Evolutionary conservation across 2,888 invertebrate genomes (phyloP).

Genomic region (Drosophila kokeensis): DNA sequence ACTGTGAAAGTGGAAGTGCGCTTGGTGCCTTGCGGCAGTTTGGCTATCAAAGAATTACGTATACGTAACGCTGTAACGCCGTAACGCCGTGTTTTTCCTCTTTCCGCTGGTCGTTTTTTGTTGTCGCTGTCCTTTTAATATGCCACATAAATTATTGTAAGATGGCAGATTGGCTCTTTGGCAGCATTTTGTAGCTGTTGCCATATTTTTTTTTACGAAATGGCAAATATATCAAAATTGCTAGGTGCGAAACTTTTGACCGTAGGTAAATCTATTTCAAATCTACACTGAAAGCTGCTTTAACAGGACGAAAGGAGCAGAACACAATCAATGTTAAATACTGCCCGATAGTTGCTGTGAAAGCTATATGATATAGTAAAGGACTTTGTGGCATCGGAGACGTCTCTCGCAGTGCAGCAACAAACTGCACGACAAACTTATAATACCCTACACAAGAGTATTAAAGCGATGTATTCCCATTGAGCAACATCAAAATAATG

Average conservation of each 20-base stretch:
- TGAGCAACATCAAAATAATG: constrained; percentile 14
- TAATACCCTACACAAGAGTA: not conserved
- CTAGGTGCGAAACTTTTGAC: constrained; percentile 68
- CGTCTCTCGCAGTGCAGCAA: not conserved
- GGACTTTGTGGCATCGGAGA: not conserved
- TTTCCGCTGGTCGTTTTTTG: constrained; percentile 37
- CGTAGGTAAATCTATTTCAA: constrained; percentile 44
- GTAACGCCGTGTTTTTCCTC: constrained; percentile 43
- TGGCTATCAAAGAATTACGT: constrained; percentile 78
- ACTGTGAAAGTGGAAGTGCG: constrained; percentile 23
- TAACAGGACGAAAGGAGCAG: constrained; percentile 4
- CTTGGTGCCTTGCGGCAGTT: constrained; percentile 47
- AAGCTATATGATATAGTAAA: not conserved
- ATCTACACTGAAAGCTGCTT: constrained; percentile 37
- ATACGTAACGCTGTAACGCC: constrained; percentile 68
- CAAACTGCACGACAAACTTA: not conserved
- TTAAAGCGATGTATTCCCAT: constrained; percentile 2
- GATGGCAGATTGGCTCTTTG: constrained; percentile 78
- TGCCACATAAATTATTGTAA: constrained; percentile 78
- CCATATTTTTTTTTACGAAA: not conserved
- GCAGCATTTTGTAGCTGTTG: constrained; percentile 67
- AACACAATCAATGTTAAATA: not conserved
- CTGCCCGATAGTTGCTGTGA: not conserved
- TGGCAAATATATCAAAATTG: constrained; percentile 59
- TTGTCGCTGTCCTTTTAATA: constrained; percentile 78